A percentile compares a stretch with the other conserved stretches of the same genome.
phyloP scores from a whole-genome alignment of 1,140 invertebrate species.

The Dysdera silvatica region DNA sequence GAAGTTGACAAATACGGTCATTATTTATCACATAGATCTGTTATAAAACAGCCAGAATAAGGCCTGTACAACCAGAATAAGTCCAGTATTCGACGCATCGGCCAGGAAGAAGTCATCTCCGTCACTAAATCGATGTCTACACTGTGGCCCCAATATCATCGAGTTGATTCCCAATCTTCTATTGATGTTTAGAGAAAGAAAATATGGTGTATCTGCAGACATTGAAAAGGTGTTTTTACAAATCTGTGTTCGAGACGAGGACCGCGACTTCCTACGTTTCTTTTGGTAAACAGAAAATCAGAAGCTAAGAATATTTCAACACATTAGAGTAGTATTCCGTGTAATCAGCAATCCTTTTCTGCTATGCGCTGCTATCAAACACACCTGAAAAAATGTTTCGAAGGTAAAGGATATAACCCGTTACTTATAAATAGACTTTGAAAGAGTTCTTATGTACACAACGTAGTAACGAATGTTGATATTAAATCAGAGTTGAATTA shows the following conservation, averaged over 20 bases:
- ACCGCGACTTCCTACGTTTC: neutral
- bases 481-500: neutral
- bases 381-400: neutral
- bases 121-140: constrained; percentile 1
- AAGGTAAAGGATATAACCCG: neutral
- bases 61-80: neutral
- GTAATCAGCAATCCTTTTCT: neutral
- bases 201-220: neutral
- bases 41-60: constrained; percentile 1
- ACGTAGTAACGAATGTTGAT: neutral
- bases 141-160: neutral
- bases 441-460: neutral
- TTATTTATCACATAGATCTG: constrained; percentile 7
- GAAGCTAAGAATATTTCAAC: no score
- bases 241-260: neutral
- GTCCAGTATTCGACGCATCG: constrained; percentile 4
- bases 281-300: neutral
- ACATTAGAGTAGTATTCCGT: neutral
- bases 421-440: constrained; percentile 5
- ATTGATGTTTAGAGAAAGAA: neutral
- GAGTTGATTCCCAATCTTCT: neutral
- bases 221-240: constrained; percentile 7
- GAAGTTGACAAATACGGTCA: neutral
- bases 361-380: no score
- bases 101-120: neutral